These are phyloP conservation scores for Myripristis murdjan DNA, from an alignment of 2,797 vertebrate genomes.

Conservation along the genomic window DNA sequence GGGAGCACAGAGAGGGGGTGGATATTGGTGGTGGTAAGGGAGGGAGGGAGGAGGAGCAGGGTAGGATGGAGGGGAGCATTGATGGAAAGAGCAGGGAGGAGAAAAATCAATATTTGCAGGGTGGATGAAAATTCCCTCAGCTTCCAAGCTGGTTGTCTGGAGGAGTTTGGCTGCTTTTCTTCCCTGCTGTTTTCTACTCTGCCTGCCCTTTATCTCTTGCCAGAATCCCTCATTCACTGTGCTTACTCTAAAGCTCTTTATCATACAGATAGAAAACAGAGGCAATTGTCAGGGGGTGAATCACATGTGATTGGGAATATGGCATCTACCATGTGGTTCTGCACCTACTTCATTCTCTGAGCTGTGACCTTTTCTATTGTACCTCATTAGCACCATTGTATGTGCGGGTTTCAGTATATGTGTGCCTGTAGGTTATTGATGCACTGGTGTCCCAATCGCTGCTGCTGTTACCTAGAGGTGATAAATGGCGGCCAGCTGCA, in stretches of 20 bases:
- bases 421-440: slow-evolving; percentile 63
- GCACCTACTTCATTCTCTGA: slow-evolving; percentile 37
- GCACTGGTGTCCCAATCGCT: slow-evolving; percentile 58
- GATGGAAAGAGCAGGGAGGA: slow-evolving; percentile 72
- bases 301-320: slow-evolving; percentile 44
- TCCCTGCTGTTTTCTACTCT: slow-evolving; percentile 60
- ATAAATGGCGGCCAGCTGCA: slow-evolving; percentile 68
- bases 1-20: slow-evolving; percentile 36
- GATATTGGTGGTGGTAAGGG: background rate
- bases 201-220: slow-evolving; percentile 68
- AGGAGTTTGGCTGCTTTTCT: slow-evolving; percentile 64
- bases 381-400: slow-evolving; percentile 70
- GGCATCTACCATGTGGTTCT: slow-evolving; percentile 28
- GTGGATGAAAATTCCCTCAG: slow-evolving; percentile 71
- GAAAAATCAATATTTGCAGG: slow-evolving; percentile 83
- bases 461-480: slow-evolving; percentile 61
- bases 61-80: slow-evolving; percentile 34
- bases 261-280: slow-evolving; percentile 74
- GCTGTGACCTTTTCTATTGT: slow-evolving; percentile 71
- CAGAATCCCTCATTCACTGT: slow-evolving; percentile 65
- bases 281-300: slow-evolving; percentile 50
- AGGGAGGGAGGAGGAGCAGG: slow-evolving; percentile 12
- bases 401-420: slow-evolving; percentile 46
- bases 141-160: slow-evolving; percentile 68
- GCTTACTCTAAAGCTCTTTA: slow-evolving; percentile 67